Conservation (phyloP, 2,888 invertebrate species). For the Ophion ventricosus region DNA sequence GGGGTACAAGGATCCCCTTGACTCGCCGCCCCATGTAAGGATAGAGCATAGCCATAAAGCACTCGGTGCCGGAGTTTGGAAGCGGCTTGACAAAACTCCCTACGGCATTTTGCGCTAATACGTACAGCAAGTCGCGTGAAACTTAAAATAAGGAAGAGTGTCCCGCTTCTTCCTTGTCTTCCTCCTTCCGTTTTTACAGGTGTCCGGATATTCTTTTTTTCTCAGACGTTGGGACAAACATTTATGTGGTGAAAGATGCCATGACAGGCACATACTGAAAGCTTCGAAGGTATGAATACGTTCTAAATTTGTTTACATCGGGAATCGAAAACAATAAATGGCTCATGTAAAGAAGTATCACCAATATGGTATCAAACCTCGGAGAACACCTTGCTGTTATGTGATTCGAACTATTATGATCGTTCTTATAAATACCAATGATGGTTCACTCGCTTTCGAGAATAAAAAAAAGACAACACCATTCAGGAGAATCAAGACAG, state of each 20-base stretch:
- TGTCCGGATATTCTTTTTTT: conserved; percentile 9
- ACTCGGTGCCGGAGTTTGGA: conserved; percentile 41
- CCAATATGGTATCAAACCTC: conserved; percentile 1
- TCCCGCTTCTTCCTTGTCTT: too few relatives aligned
- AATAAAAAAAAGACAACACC: not conserved
- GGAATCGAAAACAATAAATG: conserved; percentile 24
- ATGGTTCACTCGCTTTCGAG: not conserved
- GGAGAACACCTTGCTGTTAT: conserved; percentile 4
- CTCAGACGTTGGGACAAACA: conserved; percentile 42
- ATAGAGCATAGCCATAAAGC: conserved; percentile 35
- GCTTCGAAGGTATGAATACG: conserved; percentile 5
- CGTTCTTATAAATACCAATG: not conserved
- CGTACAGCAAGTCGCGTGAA: conserved; percentile 55
- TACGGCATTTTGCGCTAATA: conserved; percentile 56
- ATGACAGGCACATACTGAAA: not conserved
- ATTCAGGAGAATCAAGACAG: not conserved
- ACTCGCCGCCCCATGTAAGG: conserved; percentile 9
- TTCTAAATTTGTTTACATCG: conserved; percentile 39
- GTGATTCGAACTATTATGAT: not conserved
- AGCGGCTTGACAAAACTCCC: conserved; percentile 58
- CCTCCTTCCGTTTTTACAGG: conserved; percentile 61
- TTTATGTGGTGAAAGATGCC: conserved; percentile 29
- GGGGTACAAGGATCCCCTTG: conserved; percentile 40
- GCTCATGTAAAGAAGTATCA: conserved; percentile 35
- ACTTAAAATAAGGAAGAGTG: conserved; percentile 65